These are phyloP conservation scores for Phaetusa simplex DNA, from an alignment of 2,113 vertebrate species.

Conservation along the genomic window DNA sequence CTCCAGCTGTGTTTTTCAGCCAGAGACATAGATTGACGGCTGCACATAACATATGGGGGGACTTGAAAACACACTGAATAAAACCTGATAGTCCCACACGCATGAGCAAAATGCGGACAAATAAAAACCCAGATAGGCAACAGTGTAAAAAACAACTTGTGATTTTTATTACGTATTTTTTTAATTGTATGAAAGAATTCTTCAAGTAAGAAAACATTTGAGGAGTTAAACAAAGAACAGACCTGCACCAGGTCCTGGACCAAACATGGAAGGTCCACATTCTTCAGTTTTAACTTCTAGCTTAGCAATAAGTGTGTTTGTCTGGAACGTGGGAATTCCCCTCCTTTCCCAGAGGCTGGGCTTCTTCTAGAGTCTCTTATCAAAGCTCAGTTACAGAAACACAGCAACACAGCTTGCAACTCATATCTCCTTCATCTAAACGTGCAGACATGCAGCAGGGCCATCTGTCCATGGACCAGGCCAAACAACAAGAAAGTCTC, in stretches of 20 bases:
- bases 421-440: neutral
- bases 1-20: neutral
- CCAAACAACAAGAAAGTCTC: neutral
- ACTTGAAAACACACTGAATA: neutral
- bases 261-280: neutral
- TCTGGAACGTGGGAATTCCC: neutral
- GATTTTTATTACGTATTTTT: neutral
- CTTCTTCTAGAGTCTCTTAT: neutral
- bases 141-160: neutral
- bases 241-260: neutral
- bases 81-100: neutral
- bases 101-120: neutral
- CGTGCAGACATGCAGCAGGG: neutral
- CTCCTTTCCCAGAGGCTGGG: neutral
- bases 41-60: neutral
- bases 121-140: neutral
- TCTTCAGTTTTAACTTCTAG: neutral
- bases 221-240: neutral
- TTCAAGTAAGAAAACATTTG: neutral
- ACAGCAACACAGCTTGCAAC: neutral
- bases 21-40: neutral
- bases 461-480: neutral
- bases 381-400: constrained; percentile 1
- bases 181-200: neutral
- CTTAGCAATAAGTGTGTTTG: neutral